Evolutionary conservation across 2,113 vertebrate species (phyloP).

Genomic region (Sander vitreus): DNA sequence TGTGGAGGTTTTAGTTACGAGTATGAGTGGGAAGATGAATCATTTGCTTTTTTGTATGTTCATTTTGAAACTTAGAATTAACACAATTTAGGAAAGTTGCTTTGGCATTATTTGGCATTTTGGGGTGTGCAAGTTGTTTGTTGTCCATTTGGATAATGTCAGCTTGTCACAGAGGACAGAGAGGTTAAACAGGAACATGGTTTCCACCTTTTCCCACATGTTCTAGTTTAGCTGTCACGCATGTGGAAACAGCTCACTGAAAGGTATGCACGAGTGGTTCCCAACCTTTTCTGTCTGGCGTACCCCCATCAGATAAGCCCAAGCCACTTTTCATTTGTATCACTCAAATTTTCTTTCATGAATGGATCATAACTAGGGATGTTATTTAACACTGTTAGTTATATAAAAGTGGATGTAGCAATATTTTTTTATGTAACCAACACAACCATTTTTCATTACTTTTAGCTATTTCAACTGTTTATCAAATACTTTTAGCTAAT

Average conservation of each 20-base stretch:
- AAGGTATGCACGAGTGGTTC: neutral
- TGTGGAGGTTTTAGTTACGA: constrained; percentile 6
- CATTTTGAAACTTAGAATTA: neutral
- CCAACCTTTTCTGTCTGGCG: neutral
- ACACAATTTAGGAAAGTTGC: neutral
- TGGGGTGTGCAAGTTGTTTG: neutral
- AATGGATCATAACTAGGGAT: no score
- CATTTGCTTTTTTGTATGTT: neutral
- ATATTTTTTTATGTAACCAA: neutral
- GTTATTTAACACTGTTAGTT: neutral
- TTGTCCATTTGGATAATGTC: neutral
- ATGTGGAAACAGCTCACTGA: neutral
- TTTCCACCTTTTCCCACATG: neutral
- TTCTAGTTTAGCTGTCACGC: neutral
- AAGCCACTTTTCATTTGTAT: neutral
- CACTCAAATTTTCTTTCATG: neutral
- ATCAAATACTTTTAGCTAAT: neutral
- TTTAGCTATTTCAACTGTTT: neutral
- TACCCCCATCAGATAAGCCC: neutral
- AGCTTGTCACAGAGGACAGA: neutral
- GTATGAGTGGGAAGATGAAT: neutral
- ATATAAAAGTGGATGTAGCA: neutral
- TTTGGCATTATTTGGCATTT: neutral
- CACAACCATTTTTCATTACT: neutral
- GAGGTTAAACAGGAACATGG: neutral